phyloP scores from a whole-genome alignment of 2,113 vertebrate species.

The Tragelaphus scriptus region DNA sequence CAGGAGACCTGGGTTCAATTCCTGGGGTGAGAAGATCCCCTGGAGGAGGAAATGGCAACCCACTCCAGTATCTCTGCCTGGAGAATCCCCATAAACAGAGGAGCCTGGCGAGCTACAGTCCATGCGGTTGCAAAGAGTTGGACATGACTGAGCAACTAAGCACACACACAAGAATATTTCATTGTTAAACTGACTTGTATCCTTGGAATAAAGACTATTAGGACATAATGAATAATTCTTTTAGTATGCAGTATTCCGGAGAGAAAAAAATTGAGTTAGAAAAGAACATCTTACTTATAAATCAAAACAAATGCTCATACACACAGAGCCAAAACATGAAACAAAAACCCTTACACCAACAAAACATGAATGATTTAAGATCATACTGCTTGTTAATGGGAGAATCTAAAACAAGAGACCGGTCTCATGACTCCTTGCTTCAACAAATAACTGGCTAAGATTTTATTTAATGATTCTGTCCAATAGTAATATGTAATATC shows the following conservation, averaged over 20 bases:
- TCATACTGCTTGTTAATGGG: neutral
- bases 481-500: neutral
- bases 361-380: neutral
- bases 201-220: neutral
- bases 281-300: neutral
- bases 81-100: neutral
- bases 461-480: neutral
- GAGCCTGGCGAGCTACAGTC: neutral
- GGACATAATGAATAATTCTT: neutral
- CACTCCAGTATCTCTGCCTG: neutral
- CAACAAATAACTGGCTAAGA: neutral
- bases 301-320: neutral
- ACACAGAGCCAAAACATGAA: neutral
- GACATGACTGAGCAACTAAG: neutral
- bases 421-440: neutral
- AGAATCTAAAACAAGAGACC: neutral
- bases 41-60: neutral
- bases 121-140: neutral
- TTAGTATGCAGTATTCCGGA: neutral
- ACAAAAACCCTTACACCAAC: neutral
- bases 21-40: neutral
- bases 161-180: neutral
- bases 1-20: neutral
- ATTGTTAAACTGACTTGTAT: neutral
- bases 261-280: neutral